These are phyloP conservation scores for Ichneumon xanthorius DNA, from an alignment of 2,888 invertebrate genomes.

Conservation along the genomic window DNA sequence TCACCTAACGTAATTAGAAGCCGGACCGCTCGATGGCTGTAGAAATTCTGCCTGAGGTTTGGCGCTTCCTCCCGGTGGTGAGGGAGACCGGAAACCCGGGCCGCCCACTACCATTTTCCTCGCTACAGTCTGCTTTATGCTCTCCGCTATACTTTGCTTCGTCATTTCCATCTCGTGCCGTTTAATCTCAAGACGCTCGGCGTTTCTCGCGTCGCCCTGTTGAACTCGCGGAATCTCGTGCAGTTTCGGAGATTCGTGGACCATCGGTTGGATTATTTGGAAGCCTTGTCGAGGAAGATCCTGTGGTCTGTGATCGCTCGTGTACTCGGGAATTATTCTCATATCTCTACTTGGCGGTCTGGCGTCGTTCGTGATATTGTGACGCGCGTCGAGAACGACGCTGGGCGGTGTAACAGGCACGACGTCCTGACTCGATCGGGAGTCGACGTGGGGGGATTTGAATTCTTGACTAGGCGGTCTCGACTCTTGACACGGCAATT, in stretches of 20 bases:
- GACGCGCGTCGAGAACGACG: constrained; percentile 29
- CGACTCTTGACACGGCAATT: constrained; percentile 71
- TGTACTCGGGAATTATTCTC: constrained; percentile 71
- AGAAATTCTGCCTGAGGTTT: constrained; percentile 85
- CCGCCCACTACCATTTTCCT: constrained; percentile 89
- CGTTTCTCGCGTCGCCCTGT: constrained; percentile 70
- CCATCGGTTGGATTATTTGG: constrained; percentile 72
- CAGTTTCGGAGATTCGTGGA: constrained; percentile 72
- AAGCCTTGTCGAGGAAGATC: constrained; percentile 64
- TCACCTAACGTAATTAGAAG: constrained; percentile 83
- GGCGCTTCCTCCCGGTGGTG: constrained; percentile 86
- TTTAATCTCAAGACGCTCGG: constrained; percentile 79
- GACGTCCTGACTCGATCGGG: constrained; percentile 67
- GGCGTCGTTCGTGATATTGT: constrained; percentile 24
- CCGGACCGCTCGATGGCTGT: constrained; percentile 83
- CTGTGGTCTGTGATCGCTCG: constrained; percentile 52
- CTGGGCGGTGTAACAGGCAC: neutral
- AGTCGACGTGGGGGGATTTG: constrained; percentile 72
- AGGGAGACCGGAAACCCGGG: constrained; percentile 87
- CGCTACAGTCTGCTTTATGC: constrained; percentile 85
- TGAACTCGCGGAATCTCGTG: constrained; percentile 68
- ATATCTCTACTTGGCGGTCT: constrained; percentile 74
- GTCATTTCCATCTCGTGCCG: constrained; percentile 85
- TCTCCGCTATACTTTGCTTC: constrained; percentile 87
- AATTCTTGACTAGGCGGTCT: constrained; percentile 76